Conservation (phyloP, 2,797 vertebrate species). For the Macroramphosus scolopax region DNA sequence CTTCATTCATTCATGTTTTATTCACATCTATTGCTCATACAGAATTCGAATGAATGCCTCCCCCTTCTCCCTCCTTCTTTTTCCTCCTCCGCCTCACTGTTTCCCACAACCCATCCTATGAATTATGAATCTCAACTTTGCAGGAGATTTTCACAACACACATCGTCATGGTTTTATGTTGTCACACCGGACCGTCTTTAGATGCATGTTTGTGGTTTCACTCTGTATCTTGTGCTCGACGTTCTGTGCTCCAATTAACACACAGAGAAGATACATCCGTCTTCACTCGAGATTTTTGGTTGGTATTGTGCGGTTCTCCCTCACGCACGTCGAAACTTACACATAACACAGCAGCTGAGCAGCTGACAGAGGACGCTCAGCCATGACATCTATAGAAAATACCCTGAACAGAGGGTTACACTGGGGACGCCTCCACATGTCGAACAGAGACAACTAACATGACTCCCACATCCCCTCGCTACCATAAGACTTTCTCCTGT, state of each 20-base stretch:
- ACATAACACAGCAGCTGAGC: conserved; percentile 9
- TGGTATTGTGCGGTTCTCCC: background rate
- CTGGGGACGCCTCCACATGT: conserved; percentile 56
- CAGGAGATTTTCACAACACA: conserved; percentile 51
- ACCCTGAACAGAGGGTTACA: conserved; percentile 31
- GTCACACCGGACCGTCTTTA: conserved; percentile 7
- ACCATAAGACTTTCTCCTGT: conserved; percentile 21
- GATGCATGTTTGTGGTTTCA: conserved; percentile 19
- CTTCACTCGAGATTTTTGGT: conserved; percentile 3
- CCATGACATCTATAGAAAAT: conserved; percentile 41
- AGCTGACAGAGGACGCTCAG: conserved; percentile 59
- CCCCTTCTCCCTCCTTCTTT: conserved; percentile 20
- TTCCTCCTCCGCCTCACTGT: conserved; percentile 47
- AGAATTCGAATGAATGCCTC: conserved; percentile 62
- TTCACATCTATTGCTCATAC: conserved; percentile 71
- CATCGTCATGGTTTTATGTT: conserved; percentile 25
- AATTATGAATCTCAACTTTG: conserved; percentile 74
- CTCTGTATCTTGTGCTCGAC: background rate
- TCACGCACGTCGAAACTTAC: background rate
- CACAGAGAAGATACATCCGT: background rate
- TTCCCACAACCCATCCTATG: conserved; percentile 62
- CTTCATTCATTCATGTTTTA: conserved; percentile 78
- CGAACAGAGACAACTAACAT: conserved; percentile 55
- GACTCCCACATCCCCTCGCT: conserved; percentile 38
- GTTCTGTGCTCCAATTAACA: background rate